Evolutionary conservation across 2,113 vertebrate species (phyloP), one percentile per base, ranked within the genome.

Genomic region (Mola mola): DNA sequence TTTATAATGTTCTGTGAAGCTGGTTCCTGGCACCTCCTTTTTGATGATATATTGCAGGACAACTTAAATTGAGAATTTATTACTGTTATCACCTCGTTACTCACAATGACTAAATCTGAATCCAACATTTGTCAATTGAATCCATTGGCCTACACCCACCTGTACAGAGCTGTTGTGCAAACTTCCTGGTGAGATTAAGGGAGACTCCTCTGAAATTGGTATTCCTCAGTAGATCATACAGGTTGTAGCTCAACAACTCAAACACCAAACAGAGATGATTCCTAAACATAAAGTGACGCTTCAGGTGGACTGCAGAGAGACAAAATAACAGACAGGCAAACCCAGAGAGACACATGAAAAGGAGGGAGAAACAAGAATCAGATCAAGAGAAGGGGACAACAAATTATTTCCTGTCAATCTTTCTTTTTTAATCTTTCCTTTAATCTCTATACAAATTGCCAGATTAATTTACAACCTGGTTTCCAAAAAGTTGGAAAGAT

Each of bases 281-380:
- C 82, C 96, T 94, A 92, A 97, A 97, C 95, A 97, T 96, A 93
- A 97, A 97, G 91, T 97, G 96, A 68, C 95, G 93, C 88, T 97
- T 97, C 87, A 97, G 90, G 92, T 97, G 95, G 75, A 97, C 95
- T 97, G 82, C 8, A 51, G 13, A 22, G 26, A 25, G 41, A 71
- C 58, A 26, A 24, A 16, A 5, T 1, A 13, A 59, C 55, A 65
- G 26, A 50, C 40, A 50, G 9, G 75, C 48, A 33, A 15, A 26
- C 33, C 13, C 33, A 36, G 33, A 33, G 31, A 36, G 33, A 36
- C 33, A 36, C 12, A 36, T 4, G 13, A 11, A 13, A 36, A 13
- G 15, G 9, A 36, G 15, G 29, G 29, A 33, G 13, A 16, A 22
- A 47, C 20, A 36, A 46, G 4, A 68, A 26, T 49, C 25, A 34